phyloP scores from a whole-genome alignment of 2,888 invertebrate genomes.

The Ryuthela nishihirai region DNA sequence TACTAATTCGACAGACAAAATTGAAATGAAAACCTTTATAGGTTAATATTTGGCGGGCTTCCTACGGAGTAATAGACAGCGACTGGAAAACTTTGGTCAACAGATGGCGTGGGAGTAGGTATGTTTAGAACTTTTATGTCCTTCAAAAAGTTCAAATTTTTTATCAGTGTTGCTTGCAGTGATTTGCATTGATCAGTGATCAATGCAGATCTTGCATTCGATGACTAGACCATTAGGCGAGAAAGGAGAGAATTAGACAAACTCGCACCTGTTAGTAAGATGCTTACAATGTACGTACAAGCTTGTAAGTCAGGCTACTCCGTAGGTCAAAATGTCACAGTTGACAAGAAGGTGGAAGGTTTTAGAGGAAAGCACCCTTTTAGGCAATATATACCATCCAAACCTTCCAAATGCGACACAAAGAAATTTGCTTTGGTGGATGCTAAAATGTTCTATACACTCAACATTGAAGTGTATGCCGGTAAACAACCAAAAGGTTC shows the following conservation, averaged over 20 bases:
- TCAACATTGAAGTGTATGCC: conserved; percentile 2
- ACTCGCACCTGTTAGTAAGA: conserved; percentile 1
- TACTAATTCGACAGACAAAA: no score
- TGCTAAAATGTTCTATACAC: conserved; percentile 32
- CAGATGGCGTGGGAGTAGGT: no score
- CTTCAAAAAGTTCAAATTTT: no score
- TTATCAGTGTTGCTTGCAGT: no score
- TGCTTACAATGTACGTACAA: conserved; percentile 27
- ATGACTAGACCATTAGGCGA: no score
- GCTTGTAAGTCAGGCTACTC: conserved; percentile 41
- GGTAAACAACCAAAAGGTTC: conserved; percentile 4
- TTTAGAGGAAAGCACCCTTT: conserved; percentile 43
- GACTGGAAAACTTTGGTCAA: no score
- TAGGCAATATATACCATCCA: conserved; percentile 44
- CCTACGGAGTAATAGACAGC: no score
- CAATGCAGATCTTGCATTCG: no score
- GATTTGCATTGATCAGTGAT: no score
- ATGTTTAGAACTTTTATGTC: no score
- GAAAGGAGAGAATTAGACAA: background rate
- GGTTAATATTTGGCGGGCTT: no score
- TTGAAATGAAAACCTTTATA: no score
- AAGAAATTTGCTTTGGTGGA: conserved; percentile 48
- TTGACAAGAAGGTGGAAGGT: conserved; percentile 45
- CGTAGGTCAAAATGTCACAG: conserved; percentile 42
- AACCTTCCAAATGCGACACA: conserved; percentile 48